Evolutionary conservation across 1,140 invertebrate genomes (phyloP).

Genomic region (Reticulitermes speratus): DNA sequence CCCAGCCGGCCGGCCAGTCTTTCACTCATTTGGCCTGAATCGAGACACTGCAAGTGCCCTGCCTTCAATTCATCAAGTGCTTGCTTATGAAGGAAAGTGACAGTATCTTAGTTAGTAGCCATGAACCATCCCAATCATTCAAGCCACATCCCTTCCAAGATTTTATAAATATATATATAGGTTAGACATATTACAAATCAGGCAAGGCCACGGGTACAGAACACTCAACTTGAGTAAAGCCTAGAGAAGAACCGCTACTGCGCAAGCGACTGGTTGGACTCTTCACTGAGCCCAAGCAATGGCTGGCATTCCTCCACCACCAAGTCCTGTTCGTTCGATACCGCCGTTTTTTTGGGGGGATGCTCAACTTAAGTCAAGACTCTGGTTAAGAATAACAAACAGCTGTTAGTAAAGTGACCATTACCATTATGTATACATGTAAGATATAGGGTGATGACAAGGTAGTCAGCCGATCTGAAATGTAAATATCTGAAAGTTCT

Average conservation of each 20-base stretch:
- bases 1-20: background rate
- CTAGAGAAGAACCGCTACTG: background rate
- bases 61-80: background rate
- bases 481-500: background rate
- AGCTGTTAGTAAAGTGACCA: background rate
- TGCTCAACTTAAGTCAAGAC: slow-evolving; percentile 18
- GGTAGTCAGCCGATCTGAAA: slow-evolving; percentile 1
- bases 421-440: slow-evolving; percentile 15
- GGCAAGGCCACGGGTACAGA: slow-evolving; percentile 15
- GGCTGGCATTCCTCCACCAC: slow-evolving; percentile 11
- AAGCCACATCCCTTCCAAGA: slow-evolving; percentile 1
- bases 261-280: too few species aligned
- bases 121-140: background rate
- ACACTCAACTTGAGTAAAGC: slow-evolving; percentile 11
- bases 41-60: background rate
- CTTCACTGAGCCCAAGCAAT: slow-evolving; percentile 4
- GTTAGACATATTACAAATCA: slow-evolving; percentile 15
- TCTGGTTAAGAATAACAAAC: slow-evolving; percentile 19
- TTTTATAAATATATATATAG: background rate
- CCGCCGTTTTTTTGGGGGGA: background rate
- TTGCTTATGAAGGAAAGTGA: slow-evolving; percentile 6
- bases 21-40: background rate
- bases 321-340: slow-evolving; percentile 18
- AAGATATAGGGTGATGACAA: background rate
- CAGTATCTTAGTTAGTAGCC: background rate